phyloP scores from a whole-genome alignment of 2,113 vertebrate genomes.

The Xiphophorus hellerii region DNA sequence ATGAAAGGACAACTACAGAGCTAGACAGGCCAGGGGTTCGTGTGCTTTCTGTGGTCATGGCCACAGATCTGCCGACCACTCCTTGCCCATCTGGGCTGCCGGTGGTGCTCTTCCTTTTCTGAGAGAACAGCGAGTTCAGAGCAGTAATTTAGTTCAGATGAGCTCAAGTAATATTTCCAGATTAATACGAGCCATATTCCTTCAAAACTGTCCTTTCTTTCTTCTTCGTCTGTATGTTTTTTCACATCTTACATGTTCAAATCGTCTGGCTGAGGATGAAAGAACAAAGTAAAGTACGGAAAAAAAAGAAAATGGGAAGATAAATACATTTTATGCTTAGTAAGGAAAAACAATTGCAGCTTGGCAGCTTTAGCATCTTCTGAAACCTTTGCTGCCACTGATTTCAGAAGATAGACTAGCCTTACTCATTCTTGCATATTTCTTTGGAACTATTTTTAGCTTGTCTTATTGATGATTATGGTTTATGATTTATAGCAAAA shows the following conservation, averaged over 20 bases:
- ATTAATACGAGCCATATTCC: constrained; percentile 84
- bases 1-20: constrained; percentile 60
- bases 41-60: constrained; percentile 62
- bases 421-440: neutral
- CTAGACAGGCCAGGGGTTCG: constrained; percentile 57
- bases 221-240: constrained; percentile 66
- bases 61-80: constrained; percentile 73
- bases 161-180: constrained; percentile 81
- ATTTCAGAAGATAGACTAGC: neutral
- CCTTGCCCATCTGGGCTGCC: constrained; percentile 77
- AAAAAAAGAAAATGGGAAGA: constrained; percentile 47
- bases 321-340: constrained; percentile 62
- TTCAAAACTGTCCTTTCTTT: constrained; percentile 74
- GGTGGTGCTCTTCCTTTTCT: constrained; percentile 72
- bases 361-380: constrained; percentile 19
- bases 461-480: neutral
- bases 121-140: constrained; percentile 78
- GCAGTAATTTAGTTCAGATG: constrained; percentile 83
- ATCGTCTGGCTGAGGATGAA: constrained; percentile 79
- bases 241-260: constrained; percentile 73
- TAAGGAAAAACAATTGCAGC: constrained; percentile 41
- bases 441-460: neutral
- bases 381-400: neutral
- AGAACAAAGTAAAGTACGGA: constrained; percentile 55
- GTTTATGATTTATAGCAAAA: neutral